Conservation (phyloP, 2,113 vertebrate species). For the Pollimyrus isidori region DNA sequence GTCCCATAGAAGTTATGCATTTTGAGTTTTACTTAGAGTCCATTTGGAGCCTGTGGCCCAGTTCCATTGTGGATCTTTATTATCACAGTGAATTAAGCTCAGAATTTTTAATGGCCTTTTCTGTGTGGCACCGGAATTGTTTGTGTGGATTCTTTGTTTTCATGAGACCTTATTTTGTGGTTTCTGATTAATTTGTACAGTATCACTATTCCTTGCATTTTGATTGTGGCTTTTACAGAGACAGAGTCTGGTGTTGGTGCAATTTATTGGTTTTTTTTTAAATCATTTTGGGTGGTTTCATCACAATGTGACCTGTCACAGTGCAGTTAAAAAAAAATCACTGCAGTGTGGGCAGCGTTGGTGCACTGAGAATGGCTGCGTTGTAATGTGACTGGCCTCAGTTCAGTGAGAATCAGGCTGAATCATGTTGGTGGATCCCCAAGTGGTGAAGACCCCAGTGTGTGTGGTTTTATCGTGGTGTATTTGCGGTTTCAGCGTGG, state of each 20-base stretch:
- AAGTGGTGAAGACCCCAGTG: background rate
- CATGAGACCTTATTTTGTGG: background rate
- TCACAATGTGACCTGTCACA: background rate
- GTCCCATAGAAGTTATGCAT: background rate
- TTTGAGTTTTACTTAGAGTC: background rate
- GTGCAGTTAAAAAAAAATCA: background rate
- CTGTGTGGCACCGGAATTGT: background rate
- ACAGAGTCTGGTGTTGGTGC: background rate
- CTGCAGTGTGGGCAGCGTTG: background rate
- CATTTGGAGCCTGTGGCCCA: background rate
- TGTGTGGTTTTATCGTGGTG: background rate
- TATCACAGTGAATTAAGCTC: background rate
- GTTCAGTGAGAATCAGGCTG: background rate
- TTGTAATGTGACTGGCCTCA: background rate
- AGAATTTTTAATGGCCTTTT: background rate
- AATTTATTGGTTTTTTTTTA: background rate
- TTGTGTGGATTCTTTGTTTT: background rate
- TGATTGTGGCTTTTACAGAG: background rate
- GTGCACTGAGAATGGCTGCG: background rate
- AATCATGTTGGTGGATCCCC: background rate
- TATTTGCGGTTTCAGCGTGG: background rate
- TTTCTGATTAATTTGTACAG: background rate
- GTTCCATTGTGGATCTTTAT: background rate
- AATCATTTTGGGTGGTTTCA: background rate
- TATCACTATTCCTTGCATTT: background rate